Evolutionary conservation across 2,888 invertebrate species (phyloP).

Genomic region (Carterocephalus palaemon): DNA sequence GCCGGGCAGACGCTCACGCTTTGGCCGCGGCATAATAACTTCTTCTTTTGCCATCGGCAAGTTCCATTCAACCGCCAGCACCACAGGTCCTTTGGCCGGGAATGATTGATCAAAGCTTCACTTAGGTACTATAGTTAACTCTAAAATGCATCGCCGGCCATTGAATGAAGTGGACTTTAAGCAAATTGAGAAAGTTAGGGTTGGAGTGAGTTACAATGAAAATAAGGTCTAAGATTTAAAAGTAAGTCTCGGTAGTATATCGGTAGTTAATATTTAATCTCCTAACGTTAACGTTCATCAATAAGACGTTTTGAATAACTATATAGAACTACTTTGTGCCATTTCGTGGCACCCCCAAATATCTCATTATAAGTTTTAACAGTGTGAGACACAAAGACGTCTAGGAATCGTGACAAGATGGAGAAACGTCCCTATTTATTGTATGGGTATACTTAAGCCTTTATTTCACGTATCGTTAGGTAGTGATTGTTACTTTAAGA

Average conservation of each 20-base stretch:
- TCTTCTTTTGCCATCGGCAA: slow-evolving; percentile 46
- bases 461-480: too few relatives aligned
- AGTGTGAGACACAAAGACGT: slow-evolving; percentile 56
- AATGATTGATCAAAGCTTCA: slow-evolving; percentile 74
- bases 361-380: slow-evolving; percentile 73
- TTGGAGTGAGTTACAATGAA: too few relatives aligned
- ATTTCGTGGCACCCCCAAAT: slow-evolving; percentile 36
- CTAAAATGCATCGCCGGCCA: slow-evolving; percentile 54
- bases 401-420: slow-evolving; percentile 17
- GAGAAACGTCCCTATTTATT: neutral
- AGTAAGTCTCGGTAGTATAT: too few relatives aligned
- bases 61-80: slow-evolving; percentile 61
- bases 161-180: slow-evolving; percentile 31
- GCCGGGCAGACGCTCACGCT: slow-evolving; percentile 52
- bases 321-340: too few relatives aligned
- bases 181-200: too few relatives aligned
- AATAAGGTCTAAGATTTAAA: too few relatives aligned
- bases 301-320: too few relatives aligned
- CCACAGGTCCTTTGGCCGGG: slow-evolving; percentile 68
- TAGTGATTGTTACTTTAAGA: too few relatives aligned
- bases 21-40: slow-evolving; percentile 65
- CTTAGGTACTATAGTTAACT: slow-evolving; percentile 52
- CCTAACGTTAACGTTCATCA: too few relatives aligned
- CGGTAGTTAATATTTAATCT: too few relatives aligned
- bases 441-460: too few relatives aligned